Evolutionary conservation across 2,888 invertebrate genomes (phyloP), one percentile per base, ranked within the genome.

Genomic region (Teleiodes luculella): DNA sequence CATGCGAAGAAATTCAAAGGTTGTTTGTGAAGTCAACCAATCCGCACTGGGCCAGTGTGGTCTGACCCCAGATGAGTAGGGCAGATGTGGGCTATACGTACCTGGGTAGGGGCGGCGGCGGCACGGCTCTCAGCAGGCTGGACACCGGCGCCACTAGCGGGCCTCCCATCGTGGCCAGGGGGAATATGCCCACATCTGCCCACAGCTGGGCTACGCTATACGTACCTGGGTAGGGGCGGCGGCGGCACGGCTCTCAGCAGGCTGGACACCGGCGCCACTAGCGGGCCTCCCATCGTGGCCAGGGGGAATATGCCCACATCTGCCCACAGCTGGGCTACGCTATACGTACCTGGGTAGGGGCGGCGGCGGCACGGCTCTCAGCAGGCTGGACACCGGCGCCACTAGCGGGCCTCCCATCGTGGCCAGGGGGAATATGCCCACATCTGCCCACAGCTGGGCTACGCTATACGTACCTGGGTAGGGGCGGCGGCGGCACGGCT

Each of bases 31-130:
- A n/a, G n/a, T n/a, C n/a, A n/a, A n/a, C n/a, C n/a, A n/a, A n/a
- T n/a, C n/a, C n/a, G n/a, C n/a, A n/a, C n/a, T n/a, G n/a, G n/a
- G n/a, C n/a, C n/a, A n/a, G n/a, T n/a, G n/a, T n/a, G n/a, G n/a
- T n/a, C n/a, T n/a, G n/a, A n/a, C n/a, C n/a, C n/a, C n/a, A n/a
- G n/a, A n/a, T n/a, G n/a, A n/a, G n/a, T n/a, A n/a, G n/a, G n/a
- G n/a, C n/a, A n/a, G n/a, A n/a, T n/a, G n/a, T n/a, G n/a, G n/a
- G n/a, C n/a, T n/a, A n/a, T n/a, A n/a, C n/a, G n/a, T 90, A 92
- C 83, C 93, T 92, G 43, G 94, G 94, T 68, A 94, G 71, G 11
- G 95, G 95, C 28, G 94, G 94, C 13, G 93, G 93, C 1, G 95
- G 95, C 62, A 95, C 93, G 54, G 93, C 91, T 11, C 92, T 76